Evolutionary conservation across 2,113 vertebrate genomes (phyloP), one percentile per base, ranked within the genome.

Genomic region (Amphiprion ocellaris): DNA sequence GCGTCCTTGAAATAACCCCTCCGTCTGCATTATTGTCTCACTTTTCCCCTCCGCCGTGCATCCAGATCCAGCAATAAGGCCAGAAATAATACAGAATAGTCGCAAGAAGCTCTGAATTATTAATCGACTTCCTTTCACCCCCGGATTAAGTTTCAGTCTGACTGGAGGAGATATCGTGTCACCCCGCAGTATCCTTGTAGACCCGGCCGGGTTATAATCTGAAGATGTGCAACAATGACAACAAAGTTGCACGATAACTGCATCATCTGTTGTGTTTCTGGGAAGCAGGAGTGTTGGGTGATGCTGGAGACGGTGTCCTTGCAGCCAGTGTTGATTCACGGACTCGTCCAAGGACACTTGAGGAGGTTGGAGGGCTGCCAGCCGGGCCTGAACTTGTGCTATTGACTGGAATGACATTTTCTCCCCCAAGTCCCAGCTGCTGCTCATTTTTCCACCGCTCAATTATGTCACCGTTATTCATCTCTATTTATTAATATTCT

Each of bases 61-160:
- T 90, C 80, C 47, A 85, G 79, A 90, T 89, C 63, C 70, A 89
- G 74, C 71, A 74, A 83, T 82, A 73, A 86, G 84, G 83, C 86
- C 81, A 79, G 69, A 89, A 92, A 93, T 92, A 90, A 90, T 90
- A 91, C 49, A 73, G 53, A 90, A 88, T 87, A 82, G 81, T 88
- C 88, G 84, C 84, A 91, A 79, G 85, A 89, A 91, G 76, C 65
- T 73, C 80, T 94, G 76, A 94, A 95, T 95, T 89, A 95, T 95
- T 95, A 73, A 94, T 93, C 63, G 37, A 6, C 58, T 66, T 59
- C 80, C 83, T 90, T 91, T 93, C 92, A 87, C 82, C 77, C 70
- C 69, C 79, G 89, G 89, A 85, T 94, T 89, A 74, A 65, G 77
- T 94, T 95, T 87, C 90, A 78, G 56, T 66, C 69, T 65, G 66